These are phyloP conservation scores for Diaphora mendica DNA, from an alignment of 2,888 invertebrate species.

Conservation along the genomic window DNA sequence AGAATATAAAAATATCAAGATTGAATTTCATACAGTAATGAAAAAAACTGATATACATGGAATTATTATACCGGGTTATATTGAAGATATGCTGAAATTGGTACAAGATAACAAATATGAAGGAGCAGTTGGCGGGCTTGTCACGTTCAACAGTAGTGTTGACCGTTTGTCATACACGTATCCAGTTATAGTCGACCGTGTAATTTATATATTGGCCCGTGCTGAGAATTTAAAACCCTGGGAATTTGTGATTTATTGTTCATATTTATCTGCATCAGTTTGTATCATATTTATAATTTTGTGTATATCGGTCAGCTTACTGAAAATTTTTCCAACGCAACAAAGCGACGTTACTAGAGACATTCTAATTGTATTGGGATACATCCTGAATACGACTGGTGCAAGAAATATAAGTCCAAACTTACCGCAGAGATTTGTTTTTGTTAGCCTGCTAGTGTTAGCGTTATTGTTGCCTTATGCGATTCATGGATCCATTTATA, in stretches of 20 bases:
- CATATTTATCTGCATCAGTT: slow-evolving; percentile 19
- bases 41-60: slow-evolving; percentile 51
- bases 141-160: neutral
- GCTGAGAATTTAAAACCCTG: slow-evolving; percentile 38
- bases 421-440: slow-evolving; percentile 45
- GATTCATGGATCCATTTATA: slow-evolving; percentile 53
- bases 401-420: slow-evolving; percentile 35
- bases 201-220: slow-evolving; percentile 33
- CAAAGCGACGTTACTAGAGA: slow-evolving; percentile 42
- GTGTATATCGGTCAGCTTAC: slow-evolving; percentile 36
- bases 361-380: slow-evolving; percentile 55
- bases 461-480: slow-evolving; percentile 54
- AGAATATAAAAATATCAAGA: slow-evolving; percentile 37
- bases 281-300: slow-evolving; percentile 42
- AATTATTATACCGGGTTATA: slow-evolving; percentile 38
- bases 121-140: slow-evolving; percentile 42
- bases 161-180: slow-evolving; percentile 39
- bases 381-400: slow-evolving; percentile 52
- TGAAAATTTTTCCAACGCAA: slow-evolving; percentile 47
- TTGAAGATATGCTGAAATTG: slow-evolving; percentile 41
- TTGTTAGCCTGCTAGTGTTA: slow-evolving; percentile 48
- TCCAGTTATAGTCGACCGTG: slow-evolving; percentile 43
- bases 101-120: slow-evolving; percentile 48
- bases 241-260: slow-evolving; percentile 35
- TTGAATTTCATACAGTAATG: slow-evolving; percentile 45